Evolutionary conservation across 2,113 vertebrate genomes (phyloP), one percentile per base, ranked within the genome.

Genomic region (Ailuropoda melanoleuca): DNA sequence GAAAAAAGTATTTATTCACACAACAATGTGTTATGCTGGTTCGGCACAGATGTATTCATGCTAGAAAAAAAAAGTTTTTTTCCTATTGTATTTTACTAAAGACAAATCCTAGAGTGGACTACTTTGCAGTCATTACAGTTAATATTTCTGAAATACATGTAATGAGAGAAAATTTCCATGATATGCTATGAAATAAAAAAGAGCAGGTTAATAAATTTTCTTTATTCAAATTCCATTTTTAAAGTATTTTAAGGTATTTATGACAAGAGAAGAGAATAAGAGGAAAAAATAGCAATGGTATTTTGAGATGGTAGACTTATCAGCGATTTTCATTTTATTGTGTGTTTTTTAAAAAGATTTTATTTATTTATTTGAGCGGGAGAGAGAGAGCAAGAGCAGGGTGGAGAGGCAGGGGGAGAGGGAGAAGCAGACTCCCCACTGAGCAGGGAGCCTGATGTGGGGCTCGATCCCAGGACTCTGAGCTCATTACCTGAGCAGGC

Each of bases 71-170:
- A 72, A 84, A 8, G 1, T 62, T 62, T 39, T 62, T 72, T 94
- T 72, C 62, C 50, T 92, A 48, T 86, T 92, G 12, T 96, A 78
- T 77, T 95, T 89, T 86, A 48, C 77, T 96, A 83, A 93, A 93
- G 87, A 82, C 11, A 92, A 86, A 92, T 66, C 48, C 91, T 86
- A 88, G 90, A 93, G 29, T 81, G 34, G 39, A 90, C 72, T 90
- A 78, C 3, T 92, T 93, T 48, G 39, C 31, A 95, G 14, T 56
- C 46, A 90, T 90, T 95, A 95, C 83, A 94, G 92, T 83, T 66
- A 64, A 48, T 64, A 13, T 80, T 92, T 96, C 39, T 97, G 48
- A 93, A 96, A 60, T 83, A 56, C 31, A 74, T 58, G 1, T n/a
- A 83, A 93, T 95, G 23, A 48, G 10, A 56, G 78, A 85, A 82